Evolutionary conservation across 1,140 invertebrate species (phyloP).

Genomic region (Pseudoatta argentina): DNA sequence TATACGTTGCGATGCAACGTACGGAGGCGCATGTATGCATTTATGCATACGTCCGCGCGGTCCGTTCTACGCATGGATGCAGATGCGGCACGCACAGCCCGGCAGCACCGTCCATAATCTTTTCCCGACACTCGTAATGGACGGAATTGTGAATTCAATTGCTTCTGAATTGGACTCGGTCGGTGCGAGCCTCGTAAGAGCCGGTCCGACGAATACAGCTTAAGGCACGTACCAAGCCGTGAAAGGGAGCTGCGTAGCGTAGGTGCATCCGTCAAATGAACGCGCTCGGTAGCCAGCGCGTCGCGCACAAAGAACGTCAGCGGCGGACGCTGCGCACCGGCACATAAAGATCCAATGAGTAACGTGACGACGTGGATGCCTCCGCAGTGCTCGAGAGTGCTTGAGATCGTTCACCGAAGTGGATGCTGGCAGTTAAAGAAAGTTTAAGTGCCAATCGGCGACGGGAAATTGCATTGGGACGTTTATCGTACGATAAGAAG

Average conservation of each 20-base stretch:
- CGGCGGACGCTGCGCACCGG: slow-evolving; percentile 26
- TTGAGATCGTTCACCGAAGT: slow-evolving; percentile 61
- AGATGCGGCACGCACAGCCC: slow-evolving; percentile 82
- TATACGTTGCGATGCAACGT: slow-evolving; percentile 67
- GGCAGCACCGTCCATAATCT: slow-evolving; percentile 80
- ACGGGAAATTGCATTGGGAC: slow-evolving; percentile 52
- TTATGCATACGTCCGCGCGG: slow-evolving; percentile 64
- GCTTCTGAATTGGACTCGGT: slow-evolving; percentile 80
- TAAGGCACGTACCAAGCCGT: slow-evolving; percentile 69
- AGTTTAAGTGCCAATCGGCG: slow-evolving; percentile 60
- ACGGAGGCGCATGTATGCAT: slow-evolving; percentile 65
- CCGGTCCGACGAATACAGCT: slow-evolving; percentile 68
- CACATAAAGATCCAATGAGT: slow-evolving; percentile 66
- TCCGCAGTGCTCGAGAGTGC: slow-evolving; percentile 40
- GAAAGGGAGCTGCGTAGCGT: slow-evolving; percentile 58
- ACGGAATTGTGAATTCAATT: slow-evolving; percentile 85
- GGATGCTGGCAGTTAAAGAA: slow-evolving; percentile 61
- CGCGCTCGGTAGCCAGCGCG: slow-evolving; percentile 33
- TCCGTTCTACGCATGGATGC: slow-evolving; percentile 77
- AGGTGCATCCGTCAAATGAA: slow-evolving; percentile 69
- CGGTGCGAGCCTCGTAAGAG: slow-evolving; percentile 62
- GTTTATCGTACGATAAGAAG: slow-evolving; percentile 47
- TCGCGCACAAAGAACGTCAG: slow-evolving; percentile 52
- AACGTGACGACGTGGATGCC: slow-evolving; percentile 64
- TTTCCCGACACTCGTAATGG: slow-evolving; percentile 85